Evolutionary conservation across 2,888 invertebrate species (phyloP), one percentile per base, ranked within the genome.

Genomic region (Atethmia centrago): DNA sequence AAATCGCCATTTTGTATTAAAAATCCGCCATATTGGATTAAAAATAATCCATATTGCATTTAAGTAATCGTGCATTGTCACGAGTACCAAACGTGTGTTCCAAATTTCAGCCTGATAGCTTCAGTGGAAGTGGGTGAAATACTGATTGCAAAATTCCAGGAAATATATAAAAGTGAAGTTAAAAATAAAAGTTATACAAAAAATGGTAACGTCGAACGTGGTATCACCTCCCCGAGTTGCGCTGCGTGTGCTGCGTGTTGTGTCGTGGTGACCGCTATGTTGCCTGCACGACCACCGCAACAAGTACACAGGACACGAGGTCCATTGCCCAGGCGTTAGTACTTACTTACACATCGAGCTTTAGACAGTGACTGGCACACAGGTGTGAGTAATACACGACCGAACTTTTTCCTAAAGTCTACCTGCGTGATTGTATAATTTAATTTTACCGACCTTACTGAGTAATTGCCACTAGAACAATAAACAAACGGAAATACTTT

Each of bases 401-500:
- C 47, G 8, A 49, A 21, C 21, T 9, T 19, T 47, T 47, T 49
- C 49, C 21, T 21, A 21, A 21, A 21, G 21, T 9, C 21, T 1
- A 47, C 12, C 31, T 31, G 19, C 19, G 56, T 55, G 55, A 55
- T 28, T 55, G 16, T 56, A 19, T 10, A 31, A 31, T 16, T 45
- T 16, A 4, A 56, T 31, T 56, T 56, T 21, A 21, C 36, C n/a
- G n/a, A n/a, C n/a, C n/a, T n/a, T n/a, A n/a, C n/a, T n/a, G n/a
- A n/a, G n/a, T n/a, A 7, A 28, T 28, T n/a, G 28, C 36, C 36
- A 36, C 12, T 7, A 16, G 2, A 42, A 9, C 51, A 25, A 25
- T 45, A 28, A 62, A 47, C 51, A 16, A 74, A 47, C n/a, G 28
- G 53, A 59, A 53, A 67, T 40, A 31, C 47, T 53, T 40, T 47